phyloP scores from a whole-genome alignment of 1,140 invertebrate genomes.

The Drosophila eugracilis region DNA sequence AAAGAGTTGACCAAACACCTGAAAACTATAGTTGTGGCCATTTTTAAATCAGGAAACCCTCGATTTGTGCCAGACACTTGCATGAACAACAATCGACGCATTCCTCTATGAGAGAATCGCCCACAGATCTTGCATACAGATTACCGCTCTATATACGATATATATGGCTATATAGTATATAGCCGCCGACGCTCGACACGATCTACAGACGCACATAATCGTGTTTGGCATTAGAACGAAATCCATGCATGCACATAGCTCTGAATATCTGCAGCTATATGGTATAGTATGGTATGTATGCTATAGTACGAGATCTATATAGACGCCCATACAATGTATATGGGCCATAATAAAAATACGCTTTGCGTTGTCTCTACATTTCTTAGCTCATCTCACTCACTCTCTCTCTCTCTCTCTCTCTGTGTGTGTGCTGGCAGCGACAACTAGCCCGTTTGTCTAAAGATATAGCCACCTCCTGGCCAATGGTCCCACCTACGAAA shows the following conservation, averaged over 20 bases:
- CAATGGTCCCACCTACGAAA: slow-evolving; percentile 1
- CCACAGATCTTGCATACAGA: slow-evolving; percentile 17
- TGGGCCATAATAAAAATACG: slow-evolving; percentile 66
- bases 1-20: too few relatives aligned
- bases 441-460: neutral
- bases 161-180: neutral
- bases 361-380: slow-evolving; percentile 11
- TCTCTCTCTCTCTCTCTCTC: neutral
- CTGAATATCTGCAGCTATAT: slow-evolving; percentile 38
- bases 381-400: neutral
- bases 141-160: slow-evolving; percentile 16
- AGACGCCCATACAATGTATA: slow-evolving; percentile 39
- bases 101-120: slow-evolving; percentile 17
- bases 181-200: neutral
- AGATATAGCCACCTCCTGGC: slow-evolving; percentile 15
- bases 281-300: neutral
- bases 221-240: slow-evolving; percentile 42
- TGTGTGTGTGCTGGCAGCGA: slow-evolving; percentile 10
- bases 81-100: slow-evolving; percentile 28
- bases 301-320: slow-evolving; percentile 12
- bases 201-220: slow-evolving; percentile 34
- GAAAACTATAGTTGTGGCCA: neutral
- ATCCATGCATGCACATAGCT: slow-evolving; percentile 48
- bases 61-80: slow-evolving; percentile 23
- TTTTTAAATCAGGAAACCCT: slow-evolving; percentile 24